Evolutionary conservation across 2,888 invertebrate genomes (phyloP), one percentile per base, ranked within the genome.

Genomic region (Eumerus sabulonum): DNA sequence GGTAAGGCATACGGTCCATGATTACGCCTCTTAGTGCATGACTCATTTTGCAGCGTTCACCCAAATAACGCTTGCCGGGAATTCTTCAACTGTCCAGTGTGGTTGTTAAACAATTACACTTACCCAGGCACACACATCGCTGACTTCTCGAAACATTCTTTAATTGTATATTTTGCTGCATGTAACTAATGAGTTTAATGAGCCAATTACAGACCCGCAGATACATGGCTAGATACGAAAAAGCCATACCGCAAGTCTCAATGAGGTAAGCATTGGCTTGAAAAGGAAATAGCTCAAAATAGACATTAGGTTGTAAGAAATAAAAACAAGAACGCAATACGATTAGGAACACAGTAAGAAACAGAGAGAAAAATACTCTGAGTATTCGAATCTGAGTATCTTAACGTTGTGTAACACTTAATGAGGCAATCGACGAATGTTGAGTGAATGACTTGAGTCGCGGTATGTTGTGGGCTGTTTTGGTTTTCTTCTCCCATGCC

Each of bases 101-200:
- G 60, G 71, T 71, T 72, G 73, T 73, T 62, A 72, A 56, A 66
- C 53, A 66, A 71, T 71, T 66, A 76, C 59, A 36, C 17, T 7
- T 71, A 64, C 66, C 72, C 51, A 35, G 44, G 51, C 56, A 60
- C 60, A 59, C 56, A 60, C 60, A 59, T 68, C 53, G 35, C 13
- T 42, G 66, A 63, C 48, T 47, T 45, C 50, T 40, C 76, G 42
- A 18, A 62, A 40, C 56, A n/a, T 50, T 67, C 54, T 73, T 50
- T 73, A 73, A 74, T 79, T 74, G 50, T 63, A 45, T 62, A 67
- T 42, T 42, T 27, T 45, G 63, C 59, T 64, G 63, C 68, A 57
- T 74, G 74, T 60, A 74, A 63, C 74, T 79, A 79, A 79, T 74
- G 79, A 74, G 68, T 79, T 79, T 74, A 79, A 79, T 79, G 79